Percentiles rank a stretch among this genome's conserved stretches.
These are phyloP conservation scores for Torymus auratus DNA, from an alignment of 2,888 invertebrate genomes.

Conservation along the genomic window DNA sequence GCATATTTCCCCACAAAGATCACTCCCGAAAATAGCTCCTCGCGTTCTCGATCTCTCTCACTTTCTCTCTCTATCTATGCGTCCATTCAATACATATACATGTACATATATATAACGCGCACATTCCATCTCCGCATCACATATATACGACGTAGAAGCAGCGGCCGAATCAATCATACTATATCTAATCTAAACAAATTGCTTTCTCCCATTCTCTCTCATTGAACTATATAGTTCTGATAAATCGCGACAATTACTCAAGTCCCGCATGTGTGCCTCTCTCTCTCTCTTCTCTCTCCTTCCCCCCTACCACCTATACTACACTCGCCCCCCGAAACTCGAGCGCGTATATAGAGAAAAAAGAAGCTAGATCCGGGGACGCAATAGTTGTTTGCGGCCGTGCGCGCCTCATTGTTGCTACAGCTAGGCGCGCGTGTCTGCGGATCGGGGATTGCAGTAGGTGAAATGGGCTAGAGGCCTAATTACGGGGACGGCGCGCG, in stretches of 20 bases:
- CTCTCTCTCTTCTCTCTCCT: neutral
- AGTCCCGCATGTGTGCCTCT: conserved; percentile 12
- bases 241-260: conserved; percentile 72
- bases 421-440: too few species aligned
- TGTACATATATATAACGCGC: too few species aligned
- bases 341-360: conserved; percentile 2
- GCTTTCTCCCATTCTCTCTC: conserved; percentile 46
- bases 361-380: neutral
- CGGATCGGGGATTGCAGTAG: too few species aligned
- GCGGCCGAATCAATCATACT: conserved; percentile 41
- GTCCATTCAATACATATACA: too few species aligned
- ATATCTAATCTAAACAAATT: conserved; percentile 57
- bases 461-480: neutral
- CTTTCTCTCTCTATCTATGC: too few species aligned
- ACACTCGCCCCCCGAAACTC: neutral
- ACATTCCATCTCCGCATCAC: too few species aligned
- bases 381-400: too few species aligned
- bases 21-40: too few species aligned
- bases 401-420: too few species aligned
- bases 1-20: too few species aligned
- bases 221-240: conserved; percentile 67
- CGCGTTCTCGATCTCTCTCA: too few species aligned
- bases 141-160: too few species aligned
- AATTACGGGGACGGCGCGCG: conserved; percentile 28
- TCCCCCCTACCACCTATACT: neutral